A percentile compares a stretch with the other conserved stretches of the same genome.
Conservation (phyloP, 2,113 vertebrate genomes). For the Pomatorhinus ruficollis region DNA sequence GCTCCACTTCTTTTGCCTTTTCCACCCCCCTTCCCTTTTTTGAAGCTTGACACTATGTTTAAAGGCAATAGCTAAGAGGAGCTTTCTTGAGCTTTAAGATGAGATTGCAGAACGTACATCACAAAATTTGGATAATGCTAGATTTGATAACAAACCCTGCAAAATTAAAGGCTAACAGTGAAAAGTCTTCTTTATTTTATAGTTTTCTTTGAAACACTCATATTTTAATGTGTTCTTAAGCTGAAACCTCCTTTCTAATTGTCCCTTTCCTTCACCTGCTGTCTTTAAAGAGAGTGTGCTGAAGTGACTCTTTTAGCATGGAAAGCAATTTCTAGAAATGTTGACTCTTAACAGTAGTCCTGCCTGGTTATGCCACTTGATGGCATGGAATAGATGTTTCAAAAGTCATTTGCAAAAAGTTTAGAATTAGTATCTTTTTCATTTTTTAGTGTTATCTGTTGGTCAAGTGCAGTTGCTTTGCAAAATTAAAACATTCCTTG, state of each 20-base stretch:
- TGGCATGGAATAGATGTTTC: neutral
- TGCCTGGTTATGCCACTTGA: neutral
- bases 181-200: neutral
- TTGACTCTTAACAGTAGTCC: neutral
- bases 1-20: neutral
- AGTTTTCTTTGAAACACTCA: neutral
- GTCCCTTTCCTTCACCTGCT: neutral
- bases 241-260: neutral
- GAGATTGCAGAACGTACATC: neutral
- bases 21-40: rapidly evolving
- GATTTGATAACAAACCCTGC: neutral
- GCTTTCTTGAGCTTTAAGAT: neutral
- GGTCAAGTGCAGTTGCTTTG: neutral
- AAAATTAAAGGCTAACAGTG: neutral
- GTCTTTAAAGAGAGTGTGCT: neutral
- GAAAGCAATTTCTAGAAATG: neutral
- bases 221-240: neutral
- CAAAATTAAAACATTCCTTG: neutral
- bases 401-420: neutral
- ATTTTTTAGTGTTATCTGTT: neutral
- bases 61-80: neutral
- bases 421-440: neutral
- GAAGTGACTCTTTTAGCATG: neutral
- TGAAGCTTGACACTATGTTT: neutral
- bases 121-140: neutral